Evolutionary conservation across 2,113 vertebrate genomes (phyloP).

Genomic region (Amphiprion ocellaris): DNA sequence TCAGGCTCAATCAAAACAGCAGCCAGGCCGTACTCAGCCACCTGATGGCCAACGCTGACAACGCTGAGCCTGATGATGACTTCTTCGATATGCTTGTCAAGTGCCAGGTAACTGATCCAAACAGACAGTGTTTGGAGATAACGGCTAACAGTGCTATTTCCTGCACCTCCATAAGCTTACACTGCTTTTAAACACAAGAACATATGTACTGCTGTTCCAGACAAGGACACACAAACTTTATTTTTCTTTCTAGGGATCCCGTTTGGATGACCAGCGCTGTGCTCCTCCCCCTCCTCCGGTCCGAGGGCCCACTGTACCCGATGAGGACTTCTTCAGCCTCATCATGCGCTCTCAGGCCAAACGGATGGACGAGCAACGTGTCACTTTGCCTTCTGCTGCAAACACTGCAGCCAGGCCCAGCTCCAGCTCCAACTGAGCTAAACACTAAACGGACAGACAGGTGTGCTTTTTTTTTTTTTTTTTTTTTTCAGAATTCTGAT

Average conservation of each 20-base stretch:
- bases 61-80: slow-evolving; percentile 89
- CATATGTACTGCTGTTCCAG: no score
- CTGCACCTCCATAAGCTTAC: no score
- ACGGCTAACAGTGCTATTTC: no score
- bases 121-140: not conserved
- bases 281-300: slow-evolving; percentile 88
- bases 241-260: slow-evolving; percentile 86
- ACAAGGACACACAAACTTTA: no score
- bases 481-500: not conserved
- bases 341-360: slow-evolving; percentile 96
- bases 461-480: not conserved
- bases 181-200: no score
- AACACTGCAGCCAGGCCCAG: slow-evolving; percentile 59
- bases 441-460: slow-evolving; percentile 43
- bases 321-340: slow-evolving; percentile 98
- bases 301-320: slow-evolving; percentile 93
- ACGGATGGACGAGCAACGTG: slow-evolving; percentile 96
- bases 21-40: slow-evolving; percentile 85
- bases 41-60: slow-evolving; percentile 85
- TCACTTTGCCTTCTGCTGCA: slow-evolving; percentile 86
- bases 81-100: slow-evolving; percentile 96
- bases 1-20: slow-evolving; percentile 84
- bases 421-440: slow-evolving; percentile 70
- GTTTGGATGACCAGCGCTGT: slow-evolving; percentile 96
- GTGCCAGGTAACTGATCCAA: slow-evolving; percentile 86